A percentile compares a stretch with the other conserved stretches of the same genome.
phyloP scores from a whole-genome alignment of 2,113 vertebrate species.

The Gopherus evgoodei region DNA sequence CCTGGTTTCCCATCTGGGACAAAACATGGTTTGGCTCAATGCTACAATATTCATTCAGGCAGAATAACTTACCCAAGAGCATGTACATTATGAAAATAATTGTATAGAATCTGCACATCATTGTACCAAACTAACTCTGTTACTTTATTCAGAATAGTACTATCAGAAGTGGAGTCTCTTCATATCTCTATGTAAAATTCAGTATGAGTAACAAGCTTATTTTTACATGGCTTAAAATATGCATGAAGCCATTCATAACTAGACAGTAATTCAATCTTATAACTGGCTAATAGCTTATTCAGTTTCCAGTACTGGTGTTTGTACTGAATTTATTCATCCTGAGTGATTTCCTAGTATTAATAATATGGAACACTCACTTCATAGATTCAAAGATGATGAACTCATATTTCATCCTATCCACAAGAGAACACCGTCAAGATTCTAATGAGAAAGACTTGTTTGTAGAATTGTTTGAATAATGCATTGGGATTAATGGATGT shows the following conservation, averaged over 20 bases:
- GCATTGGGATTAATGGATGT: neutral
- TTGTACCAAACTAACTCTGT: conserved; percentile 9
- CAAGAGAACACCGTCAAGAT: neutral
- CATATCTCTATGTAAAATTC: neutral
- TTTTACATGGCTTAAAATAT: conserved; percentile 35
- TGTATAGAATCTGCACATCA: conserved; percentile 31
- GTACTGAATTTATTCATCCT: conserved; percentile 23
- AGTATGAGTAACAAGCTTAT: neutral
- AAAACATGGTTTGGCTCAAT: neutral
- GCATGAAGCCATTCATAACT: conserved; percentile 29
- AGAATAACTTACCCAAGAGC: neutral
- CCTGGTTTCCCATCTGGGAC: neutral
- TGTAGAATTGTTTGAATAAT: neutral
- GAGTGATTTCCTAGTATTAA: conserved; percentile 15
- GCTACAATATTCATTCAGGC: neutral
- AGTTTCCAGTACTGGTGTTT: conserved; percentile 4
- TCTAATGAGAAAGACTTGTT: neutral
- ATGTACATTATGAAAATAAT: neutral
- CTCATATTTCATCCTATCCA: neutral
- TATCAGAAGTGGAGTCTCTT: neutral
- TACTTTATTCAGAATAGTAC: neutral
- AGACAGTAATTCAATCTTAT: conserved; percentile 21
- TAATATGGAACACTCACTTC: neutral
- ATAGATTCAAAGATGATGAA: neutral
- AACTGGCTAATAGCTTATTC: conserved; percentile 37